These are phyloP conservation scores for Cepphus grylle DNA, from an alignment of 2,113 vertebrate species.

Conservation along the genomic window DNA sequence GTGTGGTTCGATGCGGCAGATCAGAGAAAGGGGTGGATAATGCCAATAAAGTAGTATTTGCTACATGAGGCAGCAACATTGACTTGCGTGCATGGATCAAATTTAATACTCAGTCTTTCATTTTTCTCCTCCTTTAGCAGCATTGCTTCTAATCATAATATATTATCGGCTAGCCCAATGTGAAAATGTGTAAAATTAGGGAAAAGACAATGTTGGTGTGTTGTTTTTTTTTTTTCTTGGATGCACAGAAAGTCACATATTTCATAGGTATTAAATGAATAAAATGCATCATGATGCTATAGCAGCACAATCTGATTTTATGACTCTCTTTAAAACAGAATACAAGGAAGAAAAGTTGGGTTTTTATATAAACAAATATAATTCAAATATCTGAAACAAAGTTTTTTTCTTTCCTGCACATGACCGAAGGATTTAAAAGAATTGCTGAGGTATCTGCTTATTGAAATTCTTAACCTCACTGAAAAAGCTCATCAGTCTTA, in stretches of 20 bases:
- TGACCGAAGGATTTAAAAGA: background rate
- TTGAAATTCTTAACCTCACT: background rate
- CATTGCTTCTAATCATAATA: background rate
- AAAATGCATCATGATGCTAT: background rate
- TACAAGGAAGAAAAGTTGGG: background rate
- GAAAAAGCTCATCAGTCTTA: background rate
- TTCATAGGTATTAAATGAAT: background rate
- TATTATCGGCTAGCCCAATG: background rate
- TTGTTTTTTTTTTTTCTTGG: background rate
- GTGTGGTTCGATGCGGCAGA: background rate
- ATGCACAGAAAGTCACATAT: background rate
- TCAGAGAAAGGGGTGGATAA: background rate
- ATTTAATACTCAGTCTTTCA: background rate
- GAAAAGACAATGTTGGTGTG: background rate
- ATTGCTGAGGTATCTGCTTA: background rate
- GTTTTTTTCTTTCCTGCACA: background rate
- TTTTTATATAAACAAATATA: background rate
- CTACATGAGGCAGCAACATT: background rate
- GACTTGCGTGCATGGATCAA: background rate
- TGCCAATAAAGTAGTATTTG: background rate
- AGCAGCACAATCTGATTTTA: background rate
- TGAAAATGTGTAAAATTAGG: background rate
- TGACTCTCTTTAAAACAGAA: background rate
- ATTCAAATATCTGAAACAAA: background rate
- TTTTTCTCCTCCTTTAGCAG: background rate